Evolutionary conservation across 2,888 invertebrate species (phyloP).

Genomic region (Lomographa bimaculata): DNA sequence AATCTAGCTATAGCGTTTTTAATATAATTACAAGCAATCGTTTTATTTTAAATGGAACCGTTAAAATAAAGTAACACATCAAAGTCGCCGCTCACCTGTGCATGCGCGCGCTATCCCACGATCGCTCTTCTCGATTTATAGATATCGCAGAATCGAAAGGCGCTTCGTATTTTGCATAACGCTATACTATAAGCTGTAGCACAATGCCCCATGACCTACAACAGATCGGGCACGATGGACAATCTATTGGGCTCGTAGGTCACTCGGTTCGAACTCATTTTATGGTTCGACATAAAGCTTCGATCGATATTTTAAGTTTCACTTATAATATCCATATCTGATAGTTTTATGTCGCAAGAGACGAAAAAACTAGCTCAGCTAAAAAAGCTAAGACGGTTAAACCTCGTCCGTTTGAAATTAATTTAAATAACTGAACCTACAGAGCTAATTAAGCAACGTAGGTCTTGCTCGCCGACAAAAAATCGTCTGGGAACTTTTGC

Average conservation of each 20-base stretch:
- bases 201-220: slow-evolving; percentile 63
- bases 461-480: slow-evolving; percentile 27
- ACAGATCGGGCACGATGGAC: slow-evolving; percentile 49
- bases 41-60: slow-evolving; percentile 53
- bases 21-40: slow-evolving; percentile 23
- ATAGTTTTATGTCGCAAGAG: no score
- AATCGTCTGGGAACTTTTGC: slow-evolving; percentile 45
- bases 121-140: slow-evolving; percentile 73
- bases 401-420: slow-evolving; percentile 2
- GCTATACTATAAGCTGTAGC: slow-evolving; percentile 61
- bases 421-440: slow-evolving; percentile 11
- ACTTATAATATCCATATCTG: background rate
- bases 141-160: slow-evolving; percentile 77
- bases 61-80: slow-evolving; percentile 66
- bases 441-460: slow-evolving; percentile 28
- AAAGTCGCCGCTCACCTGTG: slow-evolving; percentile 69
- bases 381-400: background rate
- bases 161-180: slow-evolving; percentile 78
- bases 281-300: slow-evolving; percentile 11
- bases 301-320: background rate
- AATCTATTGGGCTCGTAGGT: slow-evolving; percentile 40
- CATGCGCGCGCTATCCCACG: slow-evolving; percentile 63
- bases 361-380: background rate
- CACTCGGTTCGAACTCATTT: slow-evolving; percentile 32
- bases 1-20: slow-evolving; percentile 36